Conservation (phyloP, 2,113 vertebrate species). For the Sylvilagus bachmani region DNA sequence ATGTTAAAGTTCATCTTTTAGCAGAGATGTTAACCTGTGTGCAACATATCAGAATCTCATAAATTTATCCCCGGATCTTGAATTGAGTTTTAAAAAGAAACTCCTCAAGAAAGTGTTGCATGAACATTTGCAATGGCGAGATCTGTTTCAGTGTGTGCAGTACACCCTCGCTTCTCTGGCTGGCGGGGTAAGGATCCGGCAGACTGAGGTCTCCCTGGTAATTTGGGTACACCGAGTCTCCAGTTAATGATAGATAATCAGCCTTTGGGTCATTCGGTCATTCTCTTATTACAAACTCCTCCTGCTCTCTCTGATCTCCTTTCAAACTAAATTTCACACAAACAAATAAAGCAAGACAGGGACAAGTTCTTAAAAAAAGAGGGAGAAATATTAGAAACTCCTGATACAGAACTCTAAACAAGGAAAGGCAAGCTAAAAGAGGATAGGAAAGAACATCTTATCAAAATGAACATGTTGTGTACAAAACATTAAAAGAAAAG, state of each 20-base stretch:
- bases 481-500: constrained; percentile 86
- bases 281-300: constrained; percentile 94
- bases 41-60: background rate
- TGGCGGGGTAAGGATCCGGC: constrained; percentile 88
- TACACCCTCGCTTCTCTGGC: constrained; percentile 82
- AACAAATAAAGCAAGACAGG: constrained; percentile 95
- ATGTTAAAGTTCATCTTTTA: background rate
- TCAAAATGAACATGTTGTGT: constrained; percentile 89
- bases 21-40: background rate
- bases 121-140: constrained; percentile 69
- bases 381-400: constrained; percentile 86
- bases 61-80: background rate
- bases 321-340: constrained; percentile 95
- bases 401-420: constrained; percentile 87
- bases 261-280: constrained; percentile 95
- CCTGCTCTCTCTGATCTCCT: constrained; percentile 94
- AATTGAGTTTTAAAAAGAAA: constrained; percentile 66
- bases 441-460: constrained; percentile 90
- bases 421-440: constrained; percentile 79
- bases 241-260: constrained; percentile 98
- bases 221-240: constrained; percentile 95
- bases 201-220: constrained; percentile 91
- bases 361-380: constrained; percentile 85
- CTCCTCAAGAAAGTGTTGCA: constrained; percentile 67
- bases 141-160: constrained; percentile 42